Base-by-base conservation (phyloP, 2,113 vertebrate genomes). In the Protobothrops mucrosquamatus region DNA sequence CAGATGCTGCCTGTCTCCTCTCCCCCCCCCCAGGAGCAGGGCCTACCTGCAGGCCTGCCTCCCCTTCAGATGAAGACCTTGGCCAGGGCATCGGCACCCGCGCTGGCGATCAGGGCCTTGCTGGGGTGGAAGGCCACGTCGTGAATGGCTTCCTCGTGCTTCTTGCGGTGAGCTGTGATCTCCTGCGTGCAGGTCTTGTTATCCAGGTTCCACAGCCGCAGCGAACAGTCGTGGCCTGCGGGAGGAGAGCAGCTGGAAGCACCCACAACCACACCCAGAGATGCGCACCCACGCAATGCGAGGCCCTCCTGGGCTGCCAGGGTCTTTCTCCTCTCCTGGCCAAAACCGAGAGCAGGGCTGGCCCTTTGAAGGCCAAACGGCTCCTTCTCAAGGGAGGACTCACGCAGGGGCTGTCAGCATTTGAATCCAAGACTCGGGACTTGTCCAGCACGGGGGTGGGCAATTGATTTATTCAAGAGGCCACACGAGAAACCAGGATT, bases 181-280 rank as follows among this genome's bases (percentile, higher is more conserved):
- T 99, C 99, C 97, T 99, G 99, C 94, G 99, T 98, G 0, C 99
- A 99, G 0, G 98, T 99, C 95, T 98, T 98, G 96, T 98, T 99
- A 95, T 98, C 98, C 93, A 99, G 97, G 97, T 98, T 99, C 99
- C 99, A 99, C 54, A 99, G 97, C 26, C 99, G 98, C 96, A 99
- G 98, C 0, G 99, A 99, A 96, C 99, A 99, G 97, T 99, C 99
- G 0, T 99, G 99, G 95, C 99, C 99, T 99, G 96, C 1, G 61
- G 85, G 57, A 12, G 51, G 6, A 3, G 23, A 51, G 12, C 0
- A 2, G 24, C 20, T 43, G 88, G 88, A 34, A 54, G n/a, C 14
- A 20, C 0, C 14, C 86, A 6, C 24, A 3, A 11, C 26, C 85
- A 29, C 46, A 23, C 43, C 46, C 23, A 2, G 20, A 85, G 18